Evolutionary conservation across 1,140 invertebrate genomes (phyloP).

Genomic region (Acromyrmex echinatior): DNA sequence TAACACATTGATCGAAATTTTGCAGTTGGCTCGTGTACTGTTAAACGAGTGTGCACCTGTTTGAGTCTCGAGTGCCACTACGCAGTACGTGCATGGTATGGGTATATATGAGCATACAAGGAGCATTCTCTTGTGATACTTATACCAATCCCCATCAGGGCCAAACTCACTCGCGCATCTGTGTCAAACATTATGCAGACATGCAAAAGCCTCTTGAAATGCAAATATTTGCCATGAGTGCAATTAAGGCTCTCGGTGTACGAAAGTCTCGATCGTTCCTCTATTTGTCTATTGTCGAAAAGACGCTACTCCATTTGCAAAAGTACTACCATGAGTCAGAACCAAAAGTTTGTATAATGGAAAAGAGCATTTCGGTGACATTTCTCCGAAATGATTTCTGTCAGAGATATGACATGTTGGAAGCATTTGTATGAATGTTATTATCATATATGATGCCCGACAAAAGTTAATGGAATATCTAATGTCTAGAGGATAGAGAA

Average conservation of each 20-base stretch:
- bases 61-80: constrained; percentile 28
- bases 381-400: neutral
- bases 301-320: constrained; percentile 29
- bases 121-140: constrained; percentile 63
- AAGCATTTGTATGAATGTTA: neutral
- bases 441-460: too few species aligned
- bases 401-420: neutral
- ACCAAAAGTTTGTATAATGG: constrained; percentile 26
- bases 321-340: neutral
- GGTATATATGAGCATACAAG: constrained; percentile 27
- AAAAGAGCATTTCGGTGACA: neutral
- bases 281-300: constrained; percentile 53
- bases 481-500: neutral
- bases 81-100: neutral
- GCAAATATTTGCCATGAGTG: constrained; percentile 76
- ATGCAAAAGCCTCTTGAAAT: constrained; percentile 77
- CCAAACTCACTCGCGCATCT: constrained; percentile 58
- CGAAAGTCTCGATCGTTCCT: constrained; percentile 51
- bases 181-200: constrained; percentile 79
- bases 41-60: constrained; percentile 38
- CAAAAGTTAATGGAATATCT: constrained; percentile 6
- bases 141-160: constrained; percentile 10
- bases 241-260: constrained; percentile 73
- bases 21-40: neutral
- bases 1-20: neutral